phyloP scores from a whole-genome alignment of 2,888 invertebrate genomes.

The Caenorhabditis zanzibari region DNA sequence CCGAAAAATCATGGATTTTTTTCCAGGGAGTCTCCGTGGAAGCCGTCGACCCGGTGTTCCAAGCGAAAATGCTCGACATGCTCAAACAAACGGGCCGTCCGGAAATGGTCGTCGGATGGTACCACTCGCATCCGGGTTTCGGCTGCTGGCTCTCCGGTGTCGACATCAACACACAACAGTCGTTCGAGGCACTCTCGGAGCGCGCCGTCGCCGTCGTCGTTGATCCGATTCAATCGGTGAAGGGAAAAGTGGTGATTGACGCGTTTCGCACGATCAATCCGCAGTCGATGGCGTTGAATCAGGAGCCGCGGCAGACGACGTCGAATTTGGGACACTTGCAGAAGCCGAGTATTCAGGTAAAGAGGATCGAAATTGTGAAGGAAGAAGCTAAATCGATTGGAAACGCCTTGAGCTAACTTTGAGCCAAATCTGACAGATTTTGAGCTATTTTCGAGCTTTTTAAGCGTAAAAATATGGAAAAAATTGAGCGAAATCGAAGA shows the following conservation, averaged over 20 bases:
- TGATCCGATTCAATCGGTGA: slow-evolving; percentile 99
- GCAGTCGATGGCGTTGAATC: slow-evolving; percentile 98
- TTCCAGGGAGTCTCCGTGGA: slow-evolving; percentile 95
- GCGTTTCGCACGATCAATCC: slow-evolving; percentile 99
- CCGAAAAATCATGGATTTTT: neutral
- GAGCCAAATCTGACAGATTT: too few relatives aligned
- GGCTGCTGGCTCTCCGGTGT: slow-evolving; percentile 98
- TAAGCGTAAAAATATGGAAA: too few relatives aligned
- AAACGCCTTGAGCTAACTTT: too few relatives aligned
- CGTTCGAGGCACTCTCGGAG: slow-evolving; percentile 98
- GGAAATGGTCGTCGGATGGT: slow-evolving; percentile 98
- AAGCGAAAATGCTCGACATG: slow-evolving; percentile 99
- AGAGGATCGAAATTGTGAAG: neutral
- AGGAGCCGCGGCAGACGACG: slow-evolving; percentile 98
- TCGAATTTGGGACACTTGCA: slow-evolving; percentile 98
- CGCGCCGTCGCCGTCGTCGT: slow-evolving; percentile 99
- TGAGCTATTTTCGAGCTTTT: too few relatives aligned
- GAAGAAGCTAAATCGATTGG: too few relatives aligned
- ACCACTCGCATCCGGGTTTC: slow-evolving; percentile 99
- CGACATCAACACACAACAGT: slow-evolving; percentile 99
- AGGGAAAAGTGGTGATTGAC: slow-evolving; percentile 97
- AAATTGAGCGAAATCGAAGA: too few relatives aligned
- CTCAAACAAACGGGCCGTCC: slow-evolving; percentile 96
- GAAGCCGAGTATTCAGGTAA: slow-evolving; percentile 94
- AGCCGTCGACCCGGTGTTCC: slow-evolving; percentile 99